Evolutionary conservation across 1,140 invertebrate species (phyloP), one percentile per base, ranked within the genome.

Genomic region (Neuroterus valhalla): DNA sequence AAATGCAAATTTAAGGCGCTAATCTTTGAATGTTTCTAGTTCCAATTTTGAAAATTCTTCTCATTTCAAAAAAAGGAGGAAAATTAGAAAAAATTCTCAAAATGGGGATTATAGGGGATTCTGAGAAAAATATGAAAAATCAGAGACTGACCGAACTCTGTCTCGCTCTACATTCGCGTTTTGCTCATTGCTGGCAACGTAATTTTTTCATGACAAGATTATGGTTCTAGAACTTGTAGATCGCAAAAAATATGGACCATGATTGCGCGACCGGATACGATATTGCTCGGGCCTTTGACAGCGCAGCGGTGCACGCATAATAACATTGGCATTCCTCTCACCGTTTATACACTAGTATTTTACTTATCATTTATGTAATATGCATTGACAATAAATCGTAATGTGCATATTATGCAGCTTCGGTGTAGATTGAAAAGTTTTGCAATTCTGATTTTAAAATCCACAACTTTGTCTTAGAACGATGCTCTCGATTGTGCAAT

Each of bases 181-280:
- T 38, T 38, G 31, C 31, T 10, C 31, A 38, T 10, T 38, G 17
- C 50, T 21, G 50, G 50, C 19, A 15, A 15, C 15, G 4, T 23
- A 5, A 38, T 14, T 55, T 55, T 55, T 55, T 15, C 5, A 31
- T 31, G n/a, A 15, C 21, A 62, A 26, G 23, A 55, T 55, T 55
- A 23, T 55, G 52, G 11, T 26, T 12, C n/a, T 38, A 31, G 50
- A 55, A n/a, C n/a, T n/a, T n/a, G n/a, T 52, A 21, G n/a, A n/a
- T 62, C 14, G 55, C 55, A 62, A 38, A 62, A 62, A 62, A 62
- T 62, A 3, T 23, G 12, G n/a, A 31, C 21, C 26, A 50, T 21
- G 48, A 50, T 62, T n/a, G 55, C 23, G 31, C 26, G 23, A 62
- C 55, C 55, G 55, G 55, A 62, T 62, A 62, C 46, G 46, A 17